Conservation (phyloP, 2,113 vertebrate genomes). For the Nanorana parkeri region DNA sequence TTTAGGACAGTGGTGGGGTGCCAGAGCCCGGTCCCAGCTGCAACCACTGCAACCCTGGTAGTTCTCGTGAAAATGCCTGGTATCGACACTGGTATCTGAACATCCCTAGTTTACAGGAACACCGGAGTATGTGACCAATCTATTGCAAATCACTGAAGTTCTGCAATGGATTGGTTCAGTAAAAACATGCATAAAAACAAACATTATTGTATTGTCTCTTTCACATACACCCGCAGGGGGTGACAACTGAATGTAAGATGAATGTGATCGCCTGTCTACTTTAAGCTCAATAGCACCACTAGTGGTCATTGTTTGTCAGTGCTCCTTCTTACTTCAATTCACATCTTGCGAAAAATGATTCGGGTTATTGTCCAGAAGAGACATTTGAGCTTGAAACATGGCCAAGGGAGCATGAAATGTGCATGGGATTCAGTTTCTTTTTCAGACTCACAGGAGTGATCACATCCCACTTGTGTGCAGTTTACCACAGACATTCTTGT, state of each 20-base stretch:
- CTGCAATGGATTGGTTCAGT: too few relatives aligned
- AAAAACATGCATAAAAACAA: too few relatives aligned
- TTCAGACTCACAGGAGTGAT: not conserved
- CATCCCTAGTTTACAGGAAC: too few relatives aligned
- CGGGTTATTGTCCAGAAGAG: not conserved
- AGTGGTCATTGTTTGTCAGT: not conserved
- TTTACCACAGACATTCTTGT: conserved; percentile 1
- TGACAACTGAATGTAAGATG: not conserved
- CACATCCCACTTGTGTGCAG: conserved; percentile 10
- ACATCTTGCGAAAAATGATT: not conserved
- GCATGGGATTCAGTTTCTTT: not conserved
- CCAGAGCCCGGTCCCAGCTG: too few relatives aligned
- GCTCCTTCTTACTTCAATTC: not conserved
- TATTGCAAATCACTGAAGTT: too few relatives aligned
- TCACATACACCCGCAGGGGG: not conserved
- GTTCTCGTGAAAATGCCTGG: too few relatives aligned
- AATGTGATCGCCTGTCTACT: not conserved
- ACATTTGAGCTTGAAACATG: not conserved
- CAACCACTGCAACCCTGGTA: too few relatives aligned
- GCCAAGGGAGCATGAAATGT: not conserved
- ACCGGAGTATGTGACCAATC: too few relatives aligned
- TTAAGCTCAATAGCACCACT: not conserved
- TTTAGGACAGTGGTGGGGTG: too few relatives aligned
- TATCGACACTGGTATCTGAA: too few relatives aligned
- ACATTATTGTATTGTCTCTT: not conserved